These are phyloP conservation scores for Zoanthus sansibaricus DNA, from an alignment of 92 coral and sea anemone genomes.

Conservation along the genomic window DNA sequence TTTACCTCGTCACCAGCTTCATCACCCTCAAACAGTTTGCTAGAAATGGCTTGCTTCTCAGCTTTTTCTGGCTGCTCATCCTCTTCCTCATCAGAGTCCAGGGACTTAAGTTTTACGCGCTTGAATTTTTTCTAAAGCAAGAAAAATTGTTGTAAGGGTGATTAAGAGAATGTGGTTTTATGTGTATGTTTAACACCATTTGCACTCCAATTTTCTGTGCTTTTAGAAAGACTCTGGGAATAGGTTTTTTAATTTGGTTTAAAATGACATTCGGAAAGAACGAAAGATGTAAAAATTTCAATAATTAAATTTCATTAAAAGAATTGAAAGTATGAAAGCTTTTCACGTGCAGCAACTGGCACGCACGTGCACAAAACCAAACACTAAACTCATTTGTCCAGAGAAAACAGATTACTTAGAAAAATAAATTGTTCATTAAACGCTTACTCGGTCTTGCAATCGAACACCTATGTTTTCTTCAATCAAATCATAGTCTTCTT, in stretches of 20 bases:
- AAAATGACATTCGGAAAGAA: no score
- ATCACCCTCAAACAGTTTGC: constrained; percentile 92
- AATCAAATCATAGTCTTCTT: constrained; percentile 95
- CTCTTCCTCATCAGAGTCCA: constrained; percentile 96
- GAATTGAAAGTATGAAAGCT: no score
- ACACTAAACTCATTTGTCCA: not conserved
- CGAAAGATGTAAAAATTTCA: no score
- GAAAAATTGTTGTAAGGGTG: not conserved
- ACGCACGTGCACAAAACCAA: not conserved
- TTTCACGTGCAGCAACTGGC: no score
- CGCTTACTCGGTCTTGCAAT: constrained; percentile 61
- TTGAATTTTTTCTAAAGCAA: constrained; percentile 82
- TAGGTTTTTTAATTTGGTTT: no score
- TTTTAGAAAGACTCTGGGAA: no score
- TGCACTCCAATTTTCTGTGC: no score
- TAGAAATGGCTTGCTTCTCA: constrained; percentile 89
- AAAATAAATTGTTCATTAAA: not conserved
- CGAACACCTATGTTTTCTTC: constrained; percentile 97
- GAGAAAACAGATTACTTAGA: not conserved
- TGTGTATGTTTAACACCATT: not conserved
- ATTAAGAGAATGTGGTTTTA: no score
- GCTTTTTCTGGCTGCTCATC: constrained; percentile 78
- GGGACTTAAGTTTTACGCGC: constrained; percentile 83
- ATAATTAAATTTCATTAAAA: no score
- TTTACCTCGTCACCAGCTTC: constrained; percentile 75